Evolutionary conservation across 2,113 vertebrate genomes (phyloP).

Genomic region (Austrofundulus limnaeus): DNA sequence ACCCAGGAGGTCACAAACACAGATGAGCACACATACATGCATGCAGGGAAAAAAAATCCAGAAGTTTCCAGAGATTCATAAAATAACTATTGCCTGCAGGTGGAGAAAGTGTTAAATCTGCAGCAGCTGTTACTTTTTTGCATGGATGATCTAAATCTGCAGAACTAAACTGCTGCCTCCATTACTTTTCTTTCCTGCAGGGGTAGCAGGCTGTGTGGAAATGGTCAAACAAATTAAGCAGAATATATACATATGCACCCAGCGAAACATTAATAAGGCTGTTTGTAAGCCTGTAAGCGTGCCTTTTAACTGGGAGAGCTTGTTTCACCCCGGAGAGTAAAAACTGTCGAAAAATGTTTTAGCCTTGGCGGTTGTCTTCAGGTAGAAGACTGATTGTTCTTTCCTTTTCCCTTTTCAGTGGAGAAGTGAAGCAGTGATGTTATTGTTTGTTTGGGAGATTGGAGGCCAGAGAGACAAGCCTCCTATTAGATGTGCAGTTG

Average conservation of each 20-base stretch:
- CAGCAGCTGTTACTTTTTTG: constrained; percentile 5
- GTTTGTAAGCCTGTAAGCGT: constrained; percentile 17
- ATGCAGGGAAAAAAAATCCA: neutral
- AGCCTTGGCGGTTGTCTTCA: constrained; percentile 17
- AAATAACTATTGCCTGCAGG: constrained; percentile 10
- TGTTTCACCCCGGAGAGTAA: constrained; percentile 33
- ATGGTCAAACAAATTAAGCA: constrained; percentile 1
- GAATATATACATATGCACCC: constrained; percentile 7
- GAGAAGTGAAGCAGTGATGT: constrained; percentile 45
- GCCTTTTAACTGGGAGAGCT: constrained; percentile 18
- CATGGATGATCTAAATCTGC: neutral
- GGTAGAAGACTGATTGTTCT: constrained; percentile 20
- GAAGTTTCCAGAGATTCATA: neutral
- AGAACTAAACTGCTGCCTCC: constrained; percentile 9
- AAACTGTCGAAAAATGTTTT: constrained; percentile 12
- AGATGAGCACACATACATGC: neutral
- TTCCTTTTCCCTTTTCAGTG: neutral
- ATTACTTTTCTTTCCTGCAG: constrained; percentile 15
- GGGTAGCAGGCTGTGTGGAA: neutral
- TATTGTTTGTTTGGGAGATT: constrained; percentile 60
- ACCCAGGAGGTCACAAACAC: neutral
- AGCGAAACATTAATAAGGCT: constrained; percentile 26
- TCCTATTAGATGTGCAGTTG: constrained; percentile 60
- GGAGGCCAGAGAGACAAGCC: constrained; percentile 52
- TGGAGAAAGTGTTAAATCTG: constrained; percentile 7